A percentile compares a stretch with the other conserved stretches of the same genome.
phyloP scores from a whole-genome alignment of 2,888 invertebrate genomes.

The Drosophila neotestacea region DNA sequence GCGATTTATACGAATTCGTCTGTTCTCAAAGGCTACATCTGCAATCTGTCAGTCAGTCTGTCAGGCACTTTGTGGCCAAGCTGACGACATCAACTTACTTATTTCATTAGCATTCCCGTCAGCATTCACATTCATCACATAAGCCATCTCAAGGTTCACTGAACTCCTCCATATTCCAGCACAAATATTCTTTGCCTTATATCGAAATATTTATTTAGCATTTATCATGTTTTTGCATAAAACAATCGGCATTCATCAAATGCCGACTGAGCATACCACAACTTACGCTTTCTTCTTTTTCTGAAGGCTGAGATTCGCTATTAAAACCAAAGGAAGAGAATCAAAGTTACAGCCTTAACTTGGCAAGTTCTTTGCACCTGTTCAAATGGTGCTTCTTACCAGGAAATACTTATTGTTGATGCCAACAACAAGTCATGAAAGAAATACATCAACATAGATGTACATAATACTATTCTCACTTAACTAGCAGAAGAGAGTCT shows the following conservation, averaged over 20 bases:
- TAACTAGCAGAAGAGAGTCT: too few species aligned
- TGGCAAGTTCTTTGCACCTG: slow-evolving; percentile 27
- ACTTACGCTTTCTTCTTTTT: background rate
- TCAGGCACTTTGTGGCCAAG: slow-evolving; percentile 34
- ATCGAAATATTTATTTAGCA: slow-evolving; percentile 6
- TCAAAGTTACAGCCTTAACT: background rate
- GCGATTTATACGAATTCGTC: slow-evolving; percentile 31
- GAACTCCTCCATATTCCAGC: background rate
- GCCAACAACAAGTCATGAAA: too few species aligned
- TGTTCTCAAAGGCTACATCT: slow-evolving; percentile 15
- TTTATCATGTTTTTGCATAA: slow-evolving; percentile 3
- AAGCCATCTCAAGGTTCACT: slow-evolving; percentile 1
- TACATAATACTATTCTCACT: too few species aligned
- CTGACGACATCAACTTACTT: slow-evolving; percentile 25
- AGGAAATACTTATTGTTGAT: too few species aligned
- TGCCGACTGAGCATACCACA: background rate
- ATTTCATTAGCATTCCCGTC: slow-evolving; percentile 32
- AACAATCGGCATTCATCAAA: background rate
- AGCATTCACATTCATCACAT: slow-evolving; percentile 18
- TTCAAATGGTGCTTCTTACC: slow-evolving; percentile 1
- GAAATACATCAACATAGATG: too few species aligned
- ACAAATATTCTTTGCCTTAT: background rate
- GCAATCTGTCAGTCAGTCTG: slow-evolving; percentile 41
- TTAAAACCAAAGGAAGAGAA: background rate
- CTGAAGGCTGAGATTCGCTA: background rate